These are phyloP conservation scores for Hoplodrina ambigua DNA, from an alignment of 2,888 invertebrate genomes.

Conservation along the genomic window DNA sequence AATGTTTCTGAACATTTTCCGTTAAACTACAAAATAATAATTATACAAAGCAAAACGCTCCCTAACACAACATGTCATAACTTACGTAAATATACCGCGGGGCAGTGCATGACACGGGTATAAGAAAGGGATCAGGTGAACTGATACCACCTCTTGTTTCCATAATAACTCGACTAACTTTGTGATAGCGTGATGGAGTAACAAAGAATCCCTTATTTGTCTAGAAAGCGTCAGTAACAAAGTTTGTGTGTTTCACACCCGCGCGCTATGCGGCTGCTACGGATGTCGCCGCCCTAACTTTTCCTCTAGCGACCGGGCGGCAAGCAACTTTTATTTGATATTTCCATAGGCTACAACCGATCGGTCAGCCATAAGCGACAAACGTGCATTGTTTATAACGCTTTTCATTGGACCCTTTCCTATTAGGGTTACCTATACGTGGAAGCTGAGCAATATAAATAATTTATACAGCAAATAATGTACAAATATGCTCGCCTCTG, in stretches of 20 bases:
- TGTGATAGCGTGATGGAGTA: slow-evolving; percentile 73
- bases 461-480: slow-evolving; percentile 69
- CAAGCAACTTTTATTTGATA: slow-evolving; percentile 67
- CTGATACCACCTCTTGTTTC: slow-evolving; percentile 66
- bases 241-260: slow-evolving; percentile 63
- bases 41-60: slow-evolving; percentile 22
- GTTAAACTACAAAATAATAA: slow-evolving; percentile 4
- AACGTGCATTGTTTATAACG: slow-evolving; percentile 31
- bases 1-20: slow-evolving; percentile 4
- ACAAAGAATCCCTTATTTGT: slow-evolving; percentile 76
- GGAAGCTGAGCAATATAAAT: slow-evolving; percentile 60
- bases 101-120: slow-evolving; percentile 58
- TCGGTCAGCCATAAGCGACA: slow-evolving; percentile 14
- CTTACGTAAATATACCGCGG: slow-evolving; percentile 45
- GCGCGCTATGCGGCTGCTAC: slow-evolving; percentile 64
- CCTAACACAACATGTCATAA: slow-evolving; percentile 53
- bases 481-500: slow-evolving; percentile 69
- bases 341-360: slow-evolving; percentile 57
- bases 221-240: slow-evolving; percentile 69
- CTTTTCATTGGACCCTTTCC: slow-evolving; percentile 39
- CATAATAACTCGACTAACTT: slow-evolving; percentile 69
- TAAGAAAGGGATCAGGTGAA: slow-evolving; percentile 61
- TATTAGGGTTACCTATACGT: slow-evolving; percentile 39
- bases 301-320: slow-evolving; percentile 45
- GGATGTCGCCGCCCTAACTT: slow-evolving; percentile 69